Evolutionary conservation across 2,113 vertebrate genomes (phyloP), one percentile per base, ranked within the genome.

Genomic region (Epinephelus lanceolatus): DNA sequence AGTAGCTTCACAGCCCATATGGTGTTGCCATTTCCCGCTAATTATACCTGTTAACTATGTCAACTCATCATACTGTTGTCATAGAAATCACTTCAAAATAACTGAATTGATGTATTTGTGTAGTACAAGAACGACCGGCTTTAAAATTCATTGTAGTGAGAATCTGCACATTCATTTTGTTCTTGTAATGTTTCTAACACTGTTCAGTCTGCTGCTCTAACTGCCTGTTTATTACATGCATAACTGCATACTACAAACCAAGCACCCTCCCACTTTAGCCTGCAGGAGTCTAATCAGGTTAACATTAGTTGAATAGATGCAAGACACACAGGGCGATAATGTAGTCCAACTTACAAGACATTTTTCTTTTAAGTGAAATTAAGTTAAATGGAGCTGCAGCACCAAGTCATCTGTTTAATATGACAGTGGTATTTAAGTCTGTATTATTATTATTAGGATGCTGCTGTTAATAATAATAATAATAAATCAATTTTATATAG

Each of bases 1-100:
- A 27, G 47, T 53, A 52, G 49, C 57, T 63, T 71, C 51, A 57
- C 57, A 65, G 21, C 17, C 72, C 59, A 51, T 61, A 63, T 65
- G 52, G n/a, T 71, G 23, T 10, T 71, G 18, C 27, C 11, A 49
- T 30, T 71, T 65, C 45, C 45, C 0, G 1, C 59, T 18, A 65
- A 30, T 57, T 71, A 57, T 51, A 56, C 59, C 15, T 37, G 21
- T 57, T 25, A 69, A 14, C 3, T 30, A 7, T 61, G 12, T 33
- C n/a, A 67, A n/a, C 25, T 27, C 9, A 19, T 21, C 23, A 9
- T 14, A 27, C 6, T 13, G 42, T 45, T 45, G 42, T 45, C 11
- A 45, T 45, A 45, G 42, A 45, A 45, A 45, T 23, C 2, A 56
- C 5, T 49, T 21, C 21, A 63, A 40, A 47, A 61, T 60, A 61